phyloP scores from a whole-genome alignment of 2,797 vertebrate species.

The Pangasius sanitwongsei region DNA sequence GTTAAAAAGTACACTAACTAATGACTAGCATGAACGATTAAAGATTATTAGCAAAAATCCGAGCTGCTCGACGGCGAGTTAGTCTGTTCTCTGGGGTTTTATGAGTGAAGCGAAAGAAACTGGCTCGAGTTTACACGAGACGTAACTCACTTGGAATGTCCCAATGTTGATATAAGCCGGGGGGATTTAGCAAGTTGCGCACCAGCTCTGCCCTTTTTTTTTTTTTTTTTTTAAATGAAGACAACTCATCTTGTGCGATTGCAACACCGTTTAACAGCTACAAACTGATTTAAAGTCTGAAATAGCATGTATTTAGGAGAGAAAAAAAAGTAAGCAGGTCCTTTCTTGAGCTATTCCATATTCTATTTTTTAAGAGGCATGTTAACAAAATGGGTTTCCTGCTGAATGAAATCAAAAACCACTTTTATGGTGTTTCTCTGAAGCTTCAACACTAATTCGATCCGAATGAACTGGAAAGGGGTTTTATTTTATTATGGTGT shows the following conservation, averaged over 20 bases:
- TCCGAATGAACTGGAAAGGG: neutral
- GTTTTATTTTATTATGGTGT: too few species aligned
- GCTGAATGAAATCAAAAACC: neutral
- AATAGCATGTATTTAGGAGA: too few species aligned
- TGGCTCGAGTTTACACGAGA: neutral
- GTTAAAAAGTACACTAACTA: neutral
- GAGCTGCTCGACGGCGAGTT: neutral
- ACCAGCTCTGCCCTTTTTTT: neutral
- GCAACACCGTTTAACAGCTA: neutral
- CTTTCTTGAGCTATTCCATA: neutral
- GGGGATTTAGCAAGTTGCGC: conserved; percentile 12
- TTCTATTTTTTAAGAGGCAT: neutral
- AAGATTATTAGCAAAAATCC: neutral
- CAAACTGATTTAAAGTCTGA: neutral
- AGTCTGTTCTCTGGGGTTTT: neutral
- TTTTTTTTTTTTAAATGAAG: neutral
- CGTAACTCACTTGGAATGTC: conserved; percentile 30
- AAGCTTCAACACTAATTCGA: too few species aligned
- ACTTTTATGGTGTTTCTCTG: too few species aligned
- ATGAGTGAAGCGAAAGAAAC: conserved; percentile 2
- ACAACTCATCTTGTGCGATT: neutral
- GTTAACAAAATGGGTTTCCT: neutral
- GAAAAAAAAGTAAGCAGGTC: neutral
- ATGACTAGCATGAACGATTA: neutral
- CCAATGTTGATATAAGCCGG: conserved; percentile 30